Conservation (phyloP, 2,888 invertebrate species). For the Parapristionchus giblindavisi region DNA sequence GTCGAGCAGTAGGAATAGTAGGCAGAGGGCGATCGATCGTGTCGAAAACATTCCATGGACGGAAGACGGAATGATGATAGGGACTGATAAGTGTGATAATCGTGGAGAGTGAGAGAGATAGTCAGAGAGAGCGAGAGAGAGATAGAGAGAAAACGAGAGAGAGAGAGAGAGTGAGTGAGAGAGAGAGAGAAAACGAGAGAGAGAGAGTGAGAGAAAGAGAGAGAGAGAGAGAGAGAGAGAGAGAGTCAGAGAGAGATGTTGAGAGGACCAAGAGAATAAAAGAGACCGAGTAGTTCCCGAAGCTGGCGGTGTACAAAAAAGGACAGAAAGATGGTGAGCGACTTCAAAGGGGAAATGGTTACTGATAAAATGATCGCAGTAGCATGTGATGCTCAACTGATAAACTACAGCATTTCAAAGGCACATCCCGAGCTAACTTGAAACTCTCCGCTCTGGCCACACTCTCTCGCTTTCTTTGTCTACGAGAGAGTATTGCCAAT, state of each 20-base stretch:
- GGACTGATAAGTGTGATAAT: background rate
- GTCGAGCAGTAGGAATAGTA: constrained; percentile 6
- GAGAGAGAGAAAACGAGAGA: background rate
- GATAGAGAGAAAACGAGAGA: constrained; percentile 7
- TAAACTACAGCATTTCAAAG: too few species aligned
- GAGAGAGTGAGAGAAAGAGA: background rate
- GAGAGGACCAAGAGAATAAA: constrained; percentile 26
- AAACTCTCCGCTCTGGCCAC: too few species aligned
- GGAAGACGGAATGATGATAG: background rate
- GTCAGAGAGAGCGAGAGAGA: background rate
- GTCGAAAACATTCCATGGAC: constrained; percentile 13
- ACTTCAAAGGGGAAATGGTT: too few species aligned
- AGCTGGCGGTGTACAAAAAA: background rate
- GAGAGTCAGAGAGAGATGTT: background rate
- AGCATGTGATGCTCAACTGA: too few species aligned
- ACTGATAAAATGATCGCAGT: too few species aligned
- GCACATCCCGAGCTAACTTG: too few species aligned
- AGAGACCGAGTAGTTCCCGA: background rate
- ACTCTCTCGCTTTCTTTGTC: too few species aligned
- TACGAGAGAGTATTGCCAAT: too few species aligned
- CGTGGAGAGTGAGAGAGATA: background rate
- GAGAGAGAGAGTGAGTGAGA: background rate
- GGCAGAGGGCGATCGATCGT: background rate
- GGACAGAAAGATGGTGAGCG: background rate
- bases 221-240: constrained; percentile 14